Base-by-base conservation (phyloP, 23 tunicate genomes). In the Styela plicata region DNA sequence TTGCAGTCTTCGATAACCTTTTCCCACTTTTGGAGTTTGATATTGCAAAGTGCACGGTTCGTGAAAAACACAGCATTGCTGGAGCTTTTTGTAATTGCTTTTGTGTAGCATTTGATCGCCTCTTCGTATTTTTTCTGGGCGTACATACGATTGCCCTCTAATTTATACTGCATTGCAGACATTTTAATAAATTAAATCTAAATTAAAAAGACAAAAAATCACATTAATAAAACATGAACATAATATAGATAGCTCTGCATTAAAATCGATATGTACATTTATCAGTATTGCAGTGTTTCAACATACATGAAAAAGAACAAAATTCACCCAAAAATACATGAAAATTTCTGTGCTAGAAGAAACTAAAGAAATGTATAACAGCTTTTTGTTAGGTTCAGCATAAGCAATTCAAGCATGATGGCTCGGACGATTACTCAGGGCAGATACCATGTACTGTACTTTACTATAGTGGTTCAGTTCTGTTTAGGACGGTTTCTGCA, bases 41-140 rank as follows among this genome's bases (percentile, higher is more conserved):
- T 33, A 28, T 95, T 74, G 80, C 99, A 95, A 31, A 95, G 69
- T 52, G 99, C 99, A 53, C 96, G 80, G 87, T 95, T 95, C 2
- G 99, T 87, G 73, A 80, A 95, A 67, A 90, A 90, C 21, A 95
- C 92, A 18, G 98, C 86, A 3, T 88, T 84, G 20, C 84, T 66
- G 0, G 70, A 74, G 78, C 70, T 86, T 64, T 93, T 93, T 84
- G 74, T 93, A 2, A 93, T 93, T 2, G 98, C 98, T 88, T 93
- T 93, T 24, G 93, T 93, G 87, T 93, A 93, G 26, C 82, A 93
- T 74, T 93, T 93, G 34, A 93, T 93, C 22, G 98, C 99, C 78
- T 90, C 96, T 68, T 95, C 99, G 36, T 95, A 95, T 64, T 90
- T 95, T 63, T 87, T 95, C 63, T 79, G 87, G 2, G 87, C 63